phyloP scores from a whole-genome alignment of 2,113 vertebrate species.

The Lepus americanus region DNA sequence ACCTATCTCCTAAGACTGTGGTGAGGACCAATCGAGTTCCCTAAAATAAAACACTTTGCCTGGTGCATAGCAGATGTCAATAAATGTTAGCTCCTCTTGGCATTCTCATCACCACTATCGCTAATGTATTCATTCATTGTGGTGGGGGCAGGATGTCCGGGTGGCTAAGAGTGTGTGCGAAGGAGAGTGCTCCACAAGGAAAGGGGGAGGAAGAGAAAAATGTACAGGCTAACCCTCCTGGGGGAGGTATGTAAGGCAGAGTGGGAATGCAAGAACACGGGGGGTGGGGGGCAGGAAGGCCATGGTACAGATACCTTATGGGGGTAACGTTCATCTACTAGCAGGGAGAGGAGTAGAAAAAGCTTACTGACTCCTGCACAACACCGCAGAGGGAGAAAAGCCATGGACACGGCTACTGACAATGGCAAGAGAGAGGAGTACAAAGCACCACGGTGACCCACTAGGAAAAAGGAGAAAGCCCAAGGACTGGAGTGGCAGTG shows the following conservation, averaged over 20 bases:
- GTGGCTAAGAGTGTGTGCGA: slow-evolving; percentile 20
- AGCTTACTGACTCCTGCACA: not conserved
- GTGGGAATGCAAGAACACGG: not conserved
- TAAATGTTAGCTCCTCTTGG: slow-evolving; percentile 28
- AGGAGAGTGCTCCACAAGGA: not conserved
- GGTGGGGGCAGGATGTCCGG: slow-evolving; percentile 19
- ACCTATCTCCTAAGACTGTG: not conserved
- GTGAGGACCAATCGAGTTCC: slow-evolving; percentile 53
- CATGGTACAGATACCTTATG: not conserved
- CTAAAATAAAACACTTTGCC: slow-evolving; percentile 49
- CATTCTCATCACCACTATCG: not conserved
- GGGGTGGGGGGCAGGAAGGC: not conserved
- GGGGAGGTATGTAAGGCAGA: not conserved
- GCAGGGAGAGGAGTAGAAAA: not conserved
- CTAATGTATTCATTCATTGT: not conserved
- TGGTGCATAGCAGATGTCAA: slow-evolving; percentile 39
- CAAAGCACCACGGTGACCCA: slow-evolving; percentile 37
- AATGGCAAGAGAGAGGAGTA: not conserved
- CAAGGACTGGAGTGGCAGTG: not conserved
- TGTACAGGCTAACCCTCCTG: not conserved
- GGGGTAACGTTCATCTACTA: not conserved
- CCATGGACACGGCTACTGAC: slow-evolving; percentile 25
- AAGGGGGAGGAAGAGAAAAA: not conserved
- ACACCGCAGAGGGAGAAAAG: not conserved
- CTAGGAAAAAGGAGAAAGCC: slow-evolving; percentile 35